These are phyloP conservation scores for Trachymyrmex septentrionalis DNA, from an alignment of 1,140 invertebrate genomes.

Conservation along the genomic window DNA sequence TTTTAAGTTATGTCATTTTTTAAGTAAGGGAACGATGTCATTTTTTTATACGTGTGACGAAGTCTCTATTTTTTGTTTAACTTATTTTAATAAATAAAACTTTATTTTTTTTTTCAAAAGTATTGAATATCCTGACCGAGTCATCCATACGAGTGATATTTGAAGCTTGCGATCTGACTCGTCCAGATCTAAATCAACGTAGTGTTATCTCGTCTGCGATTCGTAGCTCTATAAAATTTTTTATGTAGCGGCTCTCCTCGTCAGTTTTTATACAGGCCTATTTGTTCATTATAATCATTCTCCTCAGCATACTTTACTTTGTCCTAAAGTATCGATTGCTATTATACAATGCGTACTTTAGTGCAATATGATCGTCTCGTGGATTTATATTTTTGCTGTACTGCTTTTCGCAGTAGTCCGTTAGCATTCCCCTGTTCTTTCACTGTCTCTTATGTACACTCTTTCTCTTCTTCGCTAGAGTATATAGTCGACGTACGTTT, in stretches of 20 bases:
- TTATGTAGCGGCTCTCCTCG: background rate
- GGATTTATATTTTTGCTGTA: conserved; percentile 2
- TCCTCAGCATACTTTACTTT: background rate
- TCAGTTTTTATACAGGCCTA: background rate
- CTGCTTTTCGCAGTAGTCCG: background rate
- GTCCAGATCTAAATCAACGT: background rate
- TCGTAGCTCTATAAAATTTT: conserved; percentile 22
- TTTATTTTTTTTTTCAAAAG: conserved; percentile 6
- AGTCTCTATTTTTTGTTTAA: no score
- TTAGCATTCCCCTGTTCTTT: conserved; percentile 8
- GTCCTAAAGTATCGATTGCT: background rate
- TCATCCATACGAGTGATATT: background rate
- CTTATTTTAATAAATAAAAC: conserved; percentile 30
- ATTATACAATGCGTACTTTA: conserved; percentile 5
- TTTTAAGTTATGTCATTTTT: no score
- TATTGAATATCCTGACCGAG: conserved; percentile 9
- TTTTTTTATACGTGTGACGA: no score
- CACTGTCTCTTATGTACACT: background rate
- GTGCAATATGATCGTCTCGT: background rate
- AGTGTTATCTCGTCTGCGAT: background rate
- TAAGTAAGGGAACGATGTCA: no score
- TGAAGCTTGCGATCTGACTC: background rate
- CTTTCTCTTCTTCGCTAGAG: no score
- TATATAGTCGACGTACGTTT: conserved; percentile 24
- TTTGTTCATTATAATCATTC: background rate